Percentiles rank a stretch among this genome's conserved stretches.
Evolutionary conservation across 1,140 invertebrate genomes (phyloP).

Genomic region (Heliconius hermathena): DNA sequence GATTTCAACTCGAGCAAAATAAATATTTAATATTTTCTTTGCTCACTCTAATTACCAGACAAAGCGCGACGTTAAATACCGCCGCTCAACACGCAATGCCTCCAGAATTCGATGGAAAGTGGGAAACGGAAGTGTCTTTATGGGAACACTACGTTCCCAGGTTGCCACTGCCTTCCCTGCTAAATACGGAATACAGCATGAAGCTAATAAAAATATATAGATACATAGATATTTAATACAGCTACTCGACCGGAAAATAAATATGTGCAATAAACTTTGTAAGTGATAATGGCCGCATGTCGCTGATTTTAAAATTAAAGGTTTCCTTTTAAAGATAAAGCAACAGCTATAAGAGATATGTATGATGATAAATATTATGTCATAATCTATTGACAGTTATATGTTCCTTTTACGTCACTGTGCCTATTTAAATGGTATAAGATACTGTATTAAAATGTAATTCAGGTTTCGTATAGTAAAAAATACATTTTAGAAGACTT

Average conservation of each 20-base stretch:
- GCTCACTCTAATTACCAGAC: too few relatives aligned
- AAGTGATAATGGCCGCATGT: constrained; percentile 12
- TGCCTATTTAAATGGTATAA: not conserved
- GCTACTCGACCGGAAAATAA: not conserved
- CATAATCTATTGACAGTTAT: constrained; percentile 12
- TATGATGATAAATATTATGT: constrained; percentile 15
- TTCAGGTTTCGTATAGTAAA: constrained; percentile 20
- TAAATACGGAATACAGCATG: too few relatives aligned
- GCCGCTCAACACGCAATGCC: too few relatives aligned
- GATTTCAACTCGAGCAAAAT: too few relatives aligned
- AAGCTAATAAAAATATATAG: not conserved
- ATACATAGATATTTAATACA: not conserved
- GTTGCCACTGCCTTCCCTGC: too few relatives aligned
- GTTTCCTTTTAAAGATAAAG: constrained; percentile 15
- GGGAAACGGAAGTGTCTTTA: too few relatives aligned
- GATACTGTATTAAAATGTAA: constrained; percentile 17
- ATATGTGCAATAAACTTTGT: constrained; percentile 18
- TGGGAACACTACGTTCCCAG: too few relatives aligned
- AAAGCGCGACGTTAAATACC: too few relatives aligned
- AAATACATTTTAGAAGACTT: too few relatives aligned
- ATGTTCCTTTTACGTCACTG: not conserved
- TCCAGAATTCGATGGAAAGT: too few relatives aligned
- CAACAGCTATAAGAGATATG: not conserved
- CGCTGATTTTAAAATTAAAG: constrained; percentile 11
- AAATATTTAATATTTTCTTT: too few relatives aligned